Evolutionary conservation across 2,113 vertebrate species (phyloP), one percentile per base, ranked within the genome.

Genomic region (Xyrauchen texanus): DNA sequence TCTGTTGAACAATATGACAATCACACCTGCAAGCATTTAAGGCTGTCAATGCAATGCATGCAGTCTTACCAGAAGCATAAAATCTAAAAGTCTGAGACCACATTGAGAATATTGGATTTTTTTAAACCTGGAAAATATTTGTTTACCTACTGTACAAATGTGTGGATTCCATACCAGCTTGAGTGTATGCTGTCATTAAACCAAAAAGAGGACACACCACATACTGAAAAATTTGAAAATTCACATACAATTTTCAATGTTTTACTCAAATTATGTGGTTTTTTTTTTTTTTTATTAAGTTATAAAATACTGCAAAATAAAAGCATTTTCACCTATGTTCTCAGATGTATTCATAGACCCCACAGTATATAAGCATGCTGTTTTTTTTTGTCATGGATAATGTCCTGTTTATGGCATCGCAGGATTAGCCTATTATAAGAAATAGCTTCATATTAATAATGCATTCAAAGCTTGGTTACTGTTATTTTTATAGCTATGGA

Each of bases 401-500:
- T 74, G 15, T 63, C 72, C 16, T 63, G 58, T 63, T n/a, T 52
- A 74, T 63, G 51, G 15, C 47, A 62, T 46, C 21, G 34, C 7
- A 49, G 67, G 49, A 34, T 55, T 81, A 64, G 44, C 44, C 11
- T 7, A 51, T 34, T 51, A 5, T 78, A 63, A 49, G 46, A 70
- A 76, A 63, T 11, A 65, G 69, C 78, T 47, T 73, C 7, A 16
- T 66, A 58, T 60, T 74, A 46, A 66, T 52, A 73, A 74, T 65
- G 69, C 78, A 75, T 75, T 72, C 21, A 15, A 34, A 34, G 21
- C 21, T 34, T 34, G 21, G 21, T 47, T 79, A 52, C 69, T 58
- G 68, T 80, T 80, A 58, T 81, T 70, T 81, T 60, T 68, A 51
- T 60, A 60, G 64, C 53, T 21, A 34, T 16, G 52, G 69, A 73